Percentiles rank a stretch among this genome's conserved stretches.
Evolutionary conservation across 2,797 vertebrate species (phyloP).

Genomic region (Geotrypetes seraphini): DNA sequence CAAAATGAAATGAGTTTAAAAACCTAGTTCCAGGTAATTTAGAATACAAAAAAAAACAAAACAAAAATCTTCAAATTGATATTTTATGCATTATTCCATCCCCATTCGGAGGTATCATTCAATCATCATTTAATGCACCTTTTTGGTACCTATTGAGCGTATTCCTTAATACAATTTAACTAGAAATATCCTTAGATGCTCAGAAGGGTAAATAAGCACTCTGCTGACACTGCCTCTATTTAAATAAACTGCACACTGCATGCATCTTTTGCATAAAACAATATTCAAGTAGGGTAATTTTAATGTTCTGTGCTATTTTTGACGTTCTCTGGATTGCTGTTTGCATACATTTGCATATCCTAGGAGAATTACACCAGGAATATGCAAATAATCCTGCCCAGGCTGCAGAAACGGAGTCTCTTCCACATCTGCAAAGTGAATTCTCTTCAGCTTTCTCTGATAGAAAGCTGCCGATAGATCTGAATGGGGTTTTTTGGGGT

Average conservation of each 20-base stretch:
- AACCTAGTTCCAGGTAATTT: too few species aligned
- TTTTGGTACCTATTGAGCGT: conserved; percentile 18
- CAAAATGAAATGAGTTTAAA: too few species aligned
- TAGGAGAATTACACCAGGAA: conserved; percentile 59
- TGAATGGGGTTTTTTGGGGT: too few species aligned
- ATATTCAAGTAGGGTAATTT: conserved; percentile 62
- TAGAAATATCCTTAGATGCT: too few species aligned
- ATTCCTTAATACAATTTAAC: too few species aligned
- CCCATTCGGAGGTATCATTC: neutral
- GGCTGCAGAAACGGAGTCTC: conserved; percentile 12
- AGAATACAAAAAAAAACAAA: too few species aligned
- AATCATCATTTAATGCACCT: neutral
- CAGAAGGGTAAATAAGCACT: conserved; percentile 43
- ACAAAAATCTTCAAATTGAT: too few species aligned
- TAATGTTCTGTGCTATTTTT: conserved; percentile 70
- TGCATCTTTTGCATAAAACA: conserved; percentile 59
- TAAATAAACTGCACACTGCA: conserved; percentile 56
- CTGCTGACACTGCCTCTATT: conserved; percentile 47
- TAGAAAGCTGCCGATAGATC: too few species aligned
- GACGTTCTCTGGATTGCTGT: conserved; percentile 63
- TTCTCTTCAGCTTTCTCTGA: too few species aligned
- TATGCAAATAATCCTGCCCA: conserved; percentile 63
- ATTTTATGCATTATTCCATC: too few species aligned
- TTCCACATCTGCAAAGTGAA: too few species aligned
- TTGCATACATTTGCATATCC: conserved; percentile 77